Base-by-base conservation (phyloP, 2,113 vertebrate genomes). In the Ctenodactylus gundi region DNA sequence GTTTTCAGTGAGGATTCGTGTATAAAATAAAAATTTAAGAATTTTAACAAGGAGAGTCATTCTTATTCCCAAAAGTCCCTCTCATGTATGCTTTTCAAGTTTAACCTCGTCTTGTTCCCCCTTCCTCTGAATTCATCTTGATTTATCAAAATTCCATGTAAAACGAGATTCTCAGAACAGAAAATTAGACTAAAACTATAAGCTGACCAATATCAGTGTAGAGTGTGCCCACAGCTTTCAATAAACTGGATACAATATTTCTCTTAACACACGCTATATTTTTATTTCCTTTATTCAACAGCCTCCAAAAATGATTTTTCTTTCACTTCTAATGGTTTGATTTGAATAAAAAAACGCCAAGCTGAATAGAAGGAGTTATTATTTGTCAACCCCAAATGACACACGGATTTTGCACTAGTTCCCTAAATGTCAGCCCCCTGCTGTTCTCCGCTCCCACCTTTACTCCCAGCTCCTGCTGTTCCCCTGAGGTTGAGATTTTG, bases 341-440 rank as follows among this genome's bases (percentile, higher is more conserved):
- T 91, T 51, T 96, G 49, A 88, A 81, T 11, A 27, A 7, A 86
- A 62, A 85, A 77, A 65, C 80, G 77, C 6, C 70, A 88, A 88
- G 0, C 46, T 85, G 4, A 2, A 65, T 9, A 84, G 29, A 91
- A 88, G 7, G 15, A 84, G 4, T 8, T 64, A 60, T 82, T 81
- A 85, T 84, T 86, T 91, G 83, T 94, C 72, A 88, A 80, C 57
- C 20, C 65, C 49, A 92, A 90, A 90, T 85, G 53, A 27, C 53
- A 82, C 49, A 88, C 21, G 90, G 18, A 85, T 77, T 85, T 93
- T 91, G 1, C 25, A 68, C 41, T 91, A 81, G 49, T 78, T 8
- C 44, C 53, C 60, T 89, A 94, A 95, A 81, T 91, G 41, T 34
- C 64, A 91, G 53, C 15, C n/a, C 51, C 17, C 21, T 77, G 11